phyloP scores from a whole-genome alignment of 2,888 invertebrate genomes.

The Drosophila anomelani region DNA sequence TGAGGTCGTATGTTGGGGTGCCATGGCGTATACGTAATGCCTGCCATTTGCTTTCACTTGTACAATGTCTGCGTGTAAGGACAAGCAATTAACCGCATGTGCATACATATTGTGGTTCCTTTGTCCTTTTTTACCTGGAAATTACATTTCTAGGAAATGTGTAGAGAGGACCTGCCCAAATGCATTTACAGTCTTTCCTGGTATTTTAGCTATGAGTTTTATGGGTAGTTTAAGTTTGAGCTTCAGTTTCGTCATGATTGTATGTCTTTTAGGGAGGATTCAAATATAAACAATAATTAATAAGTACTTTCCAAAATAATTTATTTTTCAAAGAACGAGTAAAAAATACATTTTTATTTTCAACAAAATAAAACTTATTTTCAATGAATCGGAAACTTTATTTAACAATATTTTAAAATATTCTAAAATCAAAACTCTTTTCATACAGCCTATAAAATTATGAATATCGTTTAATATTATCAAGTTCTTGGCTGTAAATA shows the following conservation, averaged over 20 bases:
- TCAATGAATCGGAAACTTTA: too few relatives aligned
- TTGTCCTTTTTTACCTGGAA: constrained; percentile 30
- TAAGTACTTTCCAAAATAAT: neutral
- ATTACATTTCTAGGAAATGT: constrained; percentile 11
- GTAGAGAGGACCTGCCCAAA: neutral
- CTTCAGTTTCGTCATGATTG: neutral
- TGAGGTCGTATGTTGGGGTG: constrained; percentile 58
- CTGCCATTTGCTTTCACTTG: constrained; percentile 54
- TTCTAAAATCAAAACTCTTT: too few relatives aligned
- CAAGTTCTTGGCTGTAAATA: too few relatives aligned
- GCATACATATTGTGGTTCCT: constrained; percentile 52
- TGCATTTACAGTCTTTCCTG: constrained; percentile 3
- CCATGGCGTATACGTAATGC: constrained; percentile 57
- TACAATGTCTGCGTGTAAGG: constrained; percentile 40
- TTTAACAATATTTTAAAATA: too few relatives aligned
- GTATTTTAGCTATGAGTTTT: neutral
- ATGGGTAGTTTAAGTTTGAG: neutral
- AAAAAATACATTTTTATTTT: too few relatives aligned
- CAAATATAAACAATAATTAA: neutral
- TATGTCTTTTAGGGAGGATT: neutral
- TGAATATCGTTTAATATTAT: too few relatives aligned
- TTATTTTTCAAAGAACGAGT: too few relatives aligned
- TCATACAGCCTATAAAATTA: neutral
- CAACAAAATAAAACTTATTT: too few relatives aligned
- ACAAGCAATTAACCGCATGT: constrained; percentile 68